These are phyloP conservation scores for Heterotis niloticus DNA, from an alignment of 2,113 vertebrate species.

Conservation along the genomic window DNA sequence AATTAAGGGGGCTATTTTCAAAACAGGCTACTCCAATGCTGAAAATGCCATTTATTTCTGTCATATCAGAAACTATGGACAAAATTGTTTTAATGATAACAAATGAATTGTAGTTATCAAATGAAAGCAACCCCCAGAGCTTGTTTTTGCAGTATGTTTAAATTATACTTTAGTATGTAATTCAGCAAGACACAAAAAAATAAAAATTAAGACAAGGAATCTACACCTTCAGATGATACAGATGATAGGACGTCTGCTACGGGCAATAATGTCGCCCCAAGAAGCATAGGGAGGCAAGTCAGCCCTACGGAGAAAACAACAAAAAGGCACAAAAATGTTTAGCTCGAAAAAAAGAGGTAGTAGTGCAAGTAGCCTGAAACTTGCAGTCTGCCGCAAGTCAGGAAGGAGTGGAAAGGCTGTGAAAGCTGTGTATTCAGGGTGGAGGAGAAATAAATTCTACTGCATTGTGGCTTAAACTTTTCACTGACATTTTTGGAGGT, in stretches of 20 bases:
- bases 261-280: conserved; percentile 70
- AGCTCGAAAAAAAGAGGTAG: conserved; percentile 25
- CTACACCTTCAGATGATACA: conserved; percentile 55
- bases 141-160: background rate
- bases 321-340: conserved; percentile 47
- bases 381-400: background rate
- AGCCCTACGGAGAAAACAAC: conserved; percentile 67
- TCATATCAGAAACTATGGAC: background rate
- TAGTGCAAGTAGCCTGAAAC: conserved; percentile 40
- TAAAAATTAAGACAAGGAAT: conserved; percentile 49
- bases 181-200: conserved; percentile 53
- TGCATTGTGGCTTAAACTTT: background rate
- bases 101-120: conserved; percentile 33
- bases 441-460: background rate
- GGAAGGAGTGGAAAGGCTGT: conserved; percentile 26
- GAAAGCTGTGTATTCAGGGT: background rate
- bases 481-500: background rate
- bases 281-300: conserved; percentile 69
- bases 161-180: conserved; percentile 41
- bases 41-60: conserved; percentile 39
- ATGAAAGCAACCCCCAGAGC: conserved; percentile 70
- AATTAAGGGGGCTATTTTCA: conserved; percentile 70
- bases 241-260: conserved; percentile 66
- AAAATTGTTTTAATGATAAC: background rate
- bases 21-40: conserved; percentile 71